Evolutionary conservation across 2,797 vertebrate species (phyloP).

Genomic region (Uromys caudimaculatus): DNA sequence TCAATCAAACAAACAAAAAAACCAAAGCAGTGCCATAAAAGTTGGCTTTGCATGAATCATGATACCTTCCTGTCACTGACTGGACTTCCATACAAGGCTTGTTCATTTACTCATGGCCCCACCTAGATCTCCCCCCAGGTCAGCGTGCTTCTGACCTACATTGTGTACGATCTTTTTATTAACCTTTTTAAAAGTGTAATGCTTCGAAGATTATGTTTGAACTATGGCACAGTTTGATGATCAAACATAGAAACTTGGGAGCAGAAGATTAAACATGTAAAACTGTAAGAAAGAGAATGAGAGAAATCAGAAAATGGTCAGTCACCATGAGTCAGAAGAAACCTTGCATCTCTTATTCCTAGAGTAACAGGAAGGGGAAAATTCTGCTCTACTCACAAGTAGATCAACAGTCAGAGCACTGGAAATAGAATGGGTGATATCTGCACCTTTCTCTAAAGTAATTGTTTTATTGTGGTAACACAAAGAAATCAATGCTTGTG

Average conservation of each 20-base stretch:
- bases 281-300: not conserved
- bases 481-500: not conserved
- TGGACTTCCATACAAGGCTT: not conserved
- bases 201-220: not conserved
- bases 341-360: not conserved
- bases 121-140: not conserved
- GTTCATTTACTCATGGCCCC: not conserved
- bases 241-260: not conserved
- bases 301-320: not conserved
- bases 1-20: too few species aligned
- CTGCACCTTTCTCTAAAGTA: not conserved
- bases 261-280: not conserved
- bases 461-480: not conserved
- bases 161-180: not conserved
- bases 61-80: not conserved
- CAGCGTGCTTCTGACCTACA: not conserved
- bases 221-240: not conserved
- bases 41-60: not conserved
- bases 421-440: not conserved
- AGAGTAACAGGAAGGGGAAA: not conserved
- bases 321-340: not conserved
- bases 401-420: not conserved
- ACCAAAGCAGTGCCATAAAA: not conserved
- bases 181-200: not conserved
- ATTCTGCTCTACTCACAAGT: not conserved